Base-by-base conservation (phyloP, 2,888 invertebrate genomes). In the Melangyna quadrimaculata region DNA sequence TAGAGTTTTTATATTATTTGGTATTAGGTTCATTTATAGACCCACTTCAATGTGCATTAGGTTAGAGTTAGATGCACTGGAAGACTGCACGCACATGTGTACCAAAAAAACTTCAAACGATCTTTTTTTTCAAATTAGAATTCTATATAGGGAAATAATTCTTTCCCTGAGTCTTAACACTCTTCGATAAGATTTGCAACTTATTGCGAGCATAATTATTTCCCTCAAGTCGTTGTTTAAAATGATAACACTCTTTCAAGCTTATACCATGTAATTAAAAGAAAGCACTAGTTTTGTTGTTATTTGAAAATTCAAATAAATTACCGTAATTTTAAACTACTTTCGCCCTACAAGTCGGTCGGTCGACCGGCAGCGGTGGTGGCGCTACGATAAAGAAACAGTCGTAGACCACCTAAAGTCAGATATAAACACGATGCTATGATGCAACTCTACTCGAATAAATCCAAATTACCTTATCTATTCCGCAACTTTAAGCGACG, bases 391-490 rank as follows among this genome's bases (percentile, higher is more conserved):
- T 59, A 12, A 32, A 35, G 6, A 14, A 37, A 35, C 27, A 32
- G 10, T 14, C 27, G 45, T n/a, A 37, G 80, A 80, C 80, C 80
- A 83, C 83, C 80, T 65, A 65, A 40, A n/a, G 37, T 29, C 48
- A 32, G 57, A 19, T 43, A 19, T 43, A 14, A 22, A 65, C 37
- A 24, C 40, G 43, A 45, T 22, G n/a, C 32, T n/a, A 5, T 24
- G 45, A 63, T 19, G 70, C 75, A 71, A 75, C 69, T 75, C 75
- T 67, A 75, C 69, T 75, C 53, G 61, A 72, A 80, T 80, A 81
- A 86, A 80, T 86, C 69, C 57, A 72, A 81, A 80, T 86, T 81
- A 86, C 84, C 80, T 86, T 80, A 84, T 84, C 84, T 80, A 10
- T 65, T 27, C 63, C 40, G 67, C 43, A 69, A 57, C 73, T 55